phyloP scores from a whole-genome alignment of 2,113 vertebrate species.

The Climacteris rufus region DNA sequence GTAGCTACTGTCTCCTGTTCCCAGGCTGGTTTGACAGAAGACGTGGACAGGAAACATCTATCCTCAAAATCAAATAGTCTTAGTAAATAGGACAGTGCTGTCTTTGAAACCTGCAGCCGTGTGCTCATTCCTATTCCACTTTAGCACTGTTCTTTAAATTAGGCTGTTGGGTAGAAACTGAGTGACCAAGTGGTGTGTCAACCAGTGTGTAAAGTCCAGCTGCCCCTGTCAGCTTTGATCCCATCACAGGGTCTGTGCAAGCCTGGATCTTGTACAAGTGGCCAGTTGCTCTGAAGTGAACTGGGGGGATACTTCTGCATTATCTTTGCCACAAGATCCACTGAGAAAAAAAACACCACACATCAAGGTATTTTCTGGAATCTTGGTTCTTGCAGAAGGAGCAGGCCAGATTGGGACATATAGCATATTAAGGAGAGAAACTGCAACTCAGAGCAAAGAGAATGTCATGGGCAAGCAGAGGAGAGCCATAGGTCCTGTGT shows the following conservation, averaged over 20 bases:
- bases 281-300: neutral
- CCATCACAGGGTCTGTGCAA: neutral
- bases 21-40: neutral
- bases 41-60: fast-evolving
- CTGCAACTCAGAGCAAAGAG: neutral
- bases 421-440: neutral
- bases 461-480: neutral
- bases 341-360: neutral
- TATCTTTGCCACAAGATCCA: neutral
- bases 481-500: neutral
- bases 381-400: neutral
- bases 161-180: neutral
- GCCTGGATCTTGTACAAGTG: neutral
- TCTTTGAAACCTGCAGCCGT: neutral
- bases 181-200: neutral
- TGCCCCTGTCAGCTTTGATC: neutral
- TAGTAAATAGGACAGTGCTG: neutral
- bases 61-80: neutral
- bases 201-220: neutral
- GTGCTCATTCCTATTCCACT: neutral
- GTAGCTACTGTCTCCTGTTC: neutral
- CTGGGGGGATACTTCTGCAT: neutral
- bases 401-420: no score
- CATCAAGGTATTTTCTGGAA: neutral
- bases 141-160: neutral